Evolutionary conservation across 2,888 invertebrate species (phyloP).

Genomic region (Iphiclides podalirius): DNA sequence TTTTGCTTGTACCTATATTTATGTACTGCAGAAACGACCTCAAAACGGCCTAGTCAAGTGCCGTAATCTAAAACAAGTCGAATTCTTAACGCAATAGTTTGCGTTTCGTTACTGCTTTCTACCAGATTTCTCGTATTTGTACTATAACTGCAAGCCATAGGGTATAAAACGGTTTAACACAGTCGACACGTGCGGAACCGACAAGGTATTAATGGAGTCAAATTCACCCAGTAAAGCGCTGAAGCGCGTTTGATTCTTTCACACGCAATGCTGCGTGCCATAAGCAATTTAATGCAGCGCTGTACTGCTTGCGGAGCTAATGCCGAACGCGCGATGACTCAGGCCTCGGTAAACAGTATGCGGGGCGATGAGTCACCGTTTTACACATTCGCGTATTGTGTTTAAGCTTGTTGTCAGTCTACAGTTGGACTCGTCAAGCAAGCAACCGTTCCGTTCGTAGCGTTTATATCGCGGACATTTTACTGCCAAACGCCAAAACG

Average conservation of each 20-base stretch:
- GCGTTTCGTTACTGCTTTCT: slow-evolving; percentile 52
- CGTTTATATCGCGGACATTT: slow-evolving; percentile 69
- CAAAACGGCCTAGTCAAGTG: slow-evolving; percentile 74
- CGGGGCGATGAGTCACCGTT: slow-evolving; percentile 81
- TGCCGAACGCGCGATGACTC: slow-evolving; percentile 69
- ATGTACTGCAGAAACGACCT: slow-evolving; percentile 68
- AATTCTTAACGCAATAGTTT: slow-evolving; percentile 75
- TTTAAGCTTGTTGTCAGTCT: slow-evolving; percentile 80
- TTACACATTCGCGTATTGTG: slow-evolving; percentile 80
- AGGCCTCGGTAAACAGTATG: slow-evolving; percentile 80
- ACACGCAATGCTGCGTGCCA: slow-evolving; percentile 36
- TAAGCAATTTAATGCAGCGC: slow-evolving; percentile 51
- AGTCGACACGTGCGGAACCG: slow-evolving; percentile 72
- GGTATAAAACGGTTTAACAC: slow-evolving; percentile 47
- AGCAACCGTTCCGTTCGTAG: slow-evolving; percentile 61
- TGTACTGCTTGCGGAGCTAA: slow-evolving; percentile 52
- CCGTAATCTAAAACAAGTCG: slow-evolving; percentile 72
- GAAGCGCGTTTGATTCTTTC: slow-evolving; percentile 54
- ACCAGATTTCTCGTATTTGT: slow-evolving; percentile 32
- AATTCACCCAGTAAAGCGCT: slow-evolving; percentile 52
- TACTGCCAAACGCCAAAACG: slow-evolving; percentile 67
- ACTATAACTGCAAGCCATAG: slow-evolving; percentile 35
- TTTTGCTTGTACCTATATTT: slow-evolving; percentile 31
- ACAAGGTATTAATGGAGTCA: slow-evolving; percentile 76
- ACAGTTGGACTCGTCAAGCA: slow-evolving; percentile 72